Conservation (phyloP, 2,113 vertebrate genomes). For the Prochilodus magdalenae region DNA sequence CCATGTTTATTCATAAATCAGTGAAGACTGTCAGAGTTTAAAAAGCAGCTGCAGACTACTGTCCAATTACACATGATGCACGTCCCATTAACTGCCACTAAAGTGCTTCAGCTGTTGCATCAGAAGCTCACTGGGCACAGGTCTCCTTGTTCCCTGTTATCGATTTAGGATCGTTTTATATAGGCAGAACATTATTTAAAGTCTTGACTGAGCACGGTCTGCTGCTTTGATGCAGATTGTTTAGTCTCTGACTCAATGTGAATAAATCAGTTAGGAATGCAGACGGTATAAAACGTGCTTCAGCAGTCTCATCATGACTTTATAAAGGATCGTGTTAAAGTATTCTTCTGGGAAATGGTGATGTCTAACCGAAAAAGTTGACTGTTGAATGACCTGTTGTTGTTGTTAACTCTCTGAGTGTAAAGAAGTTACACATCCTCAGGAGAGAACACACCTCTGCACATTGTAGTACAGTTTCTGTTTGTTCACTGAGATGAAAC, state of each 20-base stretch:
- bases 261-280: background rate
- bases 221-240: background rate
- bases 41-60: slow-evolving; percentile 4
- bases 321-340: no score
- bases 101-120: slow-evolving; percentile 10
- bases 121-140: background rate
- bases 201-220: background rate
- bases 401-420: no score
- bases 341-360: no score
- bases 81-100: background rate
- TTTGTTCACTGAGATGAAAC: no score
- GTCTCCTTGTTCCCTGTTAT: background rate
- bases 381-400: no score
- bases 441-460: no score
- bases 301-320: no score
- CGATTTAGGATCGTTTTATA: background rate
- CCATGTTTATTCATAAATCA: slow-evolving; percentile 15
- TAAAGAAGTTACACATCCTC: no score
- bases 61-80: slow-evolving; percentile 24
- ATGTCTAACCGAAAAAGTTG: no score
- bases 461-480: no score
- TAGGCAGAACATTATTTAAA: background rate
- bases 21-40: background rate
- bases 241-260: background rate
- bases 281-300: background rate